phyloP scores from a whole-genome alignment of 2,113 vertebrate genomes.

The Lepus americanus region DNA sequence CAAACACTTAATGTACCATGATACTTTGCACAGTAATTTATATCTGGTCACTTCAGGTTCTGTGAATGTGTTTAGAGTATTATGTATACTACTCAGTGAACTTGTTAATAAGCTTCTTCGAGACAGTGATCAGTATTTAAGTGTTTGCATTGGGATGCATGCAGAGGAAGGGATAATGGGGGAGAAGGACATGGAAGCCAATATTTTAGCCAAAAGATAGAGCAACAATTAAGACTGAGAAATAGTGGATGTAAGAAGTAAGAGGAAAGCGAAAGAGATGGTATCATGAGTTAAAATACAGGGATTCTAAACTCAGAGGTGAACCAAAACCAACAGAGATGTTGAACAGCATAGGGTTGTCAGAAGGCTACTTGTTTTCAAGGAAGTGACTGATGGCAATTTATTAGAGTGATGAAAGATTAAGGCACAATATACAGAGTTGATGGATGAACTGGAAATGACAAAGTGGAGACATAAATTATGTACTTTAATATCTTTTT shows the following conservation, averaged over 20 bases:
- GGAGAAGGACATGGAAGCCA: slow-evolving; percentile 2
- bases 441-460: not conserved
- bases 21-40: slow-evolving; percentile 64
- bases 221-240: not conserved
- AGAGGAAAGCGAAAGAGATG: not conserved
- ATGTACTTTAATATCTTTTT: not conserved
- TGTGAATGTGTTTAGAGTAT: slow-evolving; percentile 60
- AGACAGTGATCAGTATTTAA: slow-evolving; percentile 24
- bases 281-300: not conserved
- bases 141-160: slow-evolving; percentile 19
- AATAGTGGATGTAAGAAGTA: not conserved
- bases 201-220: not conserved
- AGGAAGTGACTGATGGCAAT: not conserved
- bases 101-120: slow-evolving; percentile 65
- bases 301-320: not conserved
- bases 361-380: not conserved
- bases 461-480: not conserved
- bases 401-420: not conserved
- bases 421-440: not conserved
- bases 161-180: not conserved
- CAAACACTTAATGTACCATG: slow-evolving; percentile 76
- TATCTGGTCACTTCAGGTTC: slow-evolving; percentile 63
- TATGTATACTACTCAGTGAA: slow-evolving; percentile 53
- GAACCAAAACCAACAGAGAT: not conserved
- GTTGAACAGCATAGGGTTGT: not conserved